phyloP scores from a whole-genome alignment of 2,888 invertebrate species.

The Capitulum mitella region DNA sequence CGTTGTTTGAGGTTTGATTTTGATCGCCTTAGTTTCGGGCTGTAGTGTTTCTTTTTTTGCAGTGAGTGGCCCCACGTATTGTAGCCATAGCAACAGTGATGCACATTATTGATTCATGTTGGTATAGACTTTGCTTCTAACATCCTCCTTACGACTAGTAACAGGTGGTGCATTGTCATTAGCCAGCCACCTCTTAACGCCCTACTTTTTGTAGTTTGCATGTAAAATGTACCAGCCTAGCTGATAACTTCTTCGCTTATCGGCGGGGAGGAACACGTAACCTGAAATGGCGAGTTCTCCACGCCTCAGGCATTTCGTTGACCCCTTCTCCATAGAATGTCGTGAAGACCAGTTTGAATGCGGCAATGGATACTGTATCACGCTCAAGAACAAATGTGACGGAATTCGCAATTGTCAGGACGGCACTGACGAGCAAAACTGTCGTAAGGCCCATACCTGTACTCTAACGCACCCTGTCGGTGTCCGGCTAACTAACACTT shows the following conservation, averaged over 20 bases:
- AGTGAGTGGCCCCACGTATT: too few species aligned
- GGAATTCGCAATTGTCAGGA: constrained; percentile 31
- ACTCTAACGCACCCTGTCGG: neutral
- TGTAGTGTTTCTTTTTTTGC: too few species aligned
- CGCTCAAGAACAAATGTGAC: constrained; percentile 37
- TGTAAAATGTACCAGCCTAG: too few species aligned
- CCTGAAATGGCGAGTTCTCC: too few species aligned
- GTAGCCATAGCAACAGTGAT: too few species aligned
- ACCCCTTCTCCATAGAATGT: constrained; percentile 38
- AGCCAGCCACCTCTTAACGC: neutral
- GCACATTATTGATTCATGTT: too few species aligned
- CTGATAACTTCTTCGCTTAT: too few species aligned
- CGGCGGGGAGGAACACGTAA: too few species aligned
- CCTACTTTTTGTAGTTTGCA: neutral
- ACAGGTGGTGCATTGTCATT: neutral
- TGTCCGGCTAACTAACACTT: neutral
- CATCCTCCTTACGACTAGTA: constrained; percentile 37
- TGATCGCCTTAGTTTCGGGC: too few species aligned
- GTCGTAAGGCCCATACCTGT: constrained; percentile 18
- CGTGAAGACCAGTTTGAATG: constrained; percentile 44
- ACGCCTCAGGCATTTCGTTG: neutral
- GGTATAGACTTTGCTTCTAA: constrained; percentile 48
- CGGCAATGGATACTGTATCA: constrained; percentile 44
- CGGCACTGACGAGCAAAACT: constrained; percentile 29
- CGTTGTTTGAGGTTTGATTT: too few species aligned